A percentile compares a stretch with the other conserved stretches of the same genome.
Conservation (phyloP, 2,797 vertebrate genomes). For the Urosaurus nigricauda region DNA sequence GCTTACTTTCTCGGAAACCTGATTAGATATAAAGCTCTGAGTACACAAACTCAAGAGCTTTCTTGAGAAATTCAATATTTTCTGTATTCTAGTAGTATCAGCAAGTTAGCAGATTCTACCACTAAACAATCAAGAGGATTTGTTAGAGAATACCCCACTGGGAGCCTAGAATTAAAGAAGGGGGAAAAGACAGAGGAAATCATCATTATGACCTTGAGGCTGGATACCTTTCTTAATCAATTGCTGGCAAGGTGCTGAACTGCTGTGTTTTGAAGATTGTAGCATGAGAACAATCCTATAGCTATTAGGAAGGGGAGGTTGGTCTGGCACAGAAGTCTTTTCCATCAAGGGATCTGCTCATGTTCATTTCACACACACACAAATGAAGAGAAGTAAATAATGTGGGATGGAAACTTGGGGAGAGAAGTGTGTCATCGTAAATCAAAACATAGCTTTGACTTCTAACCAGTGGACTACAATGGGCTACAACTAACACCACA, state of each 20-base stretch:
- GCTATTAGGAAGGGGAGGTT: background rate
- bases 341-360: background rate
- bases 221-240: background rate
- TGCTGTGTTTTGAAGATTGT: constrained; percentile 24
- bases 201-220: background rate
- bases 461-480: background rate
- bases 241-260: background rate
- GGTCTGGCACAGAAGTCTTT: background rate
- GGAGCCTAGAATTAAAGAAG: background rate
- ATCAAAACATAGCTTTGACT: background rate
- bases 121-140: background rate
- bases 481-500: background rate
- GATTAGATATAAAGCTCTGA: background rate
- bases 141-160: background rate
- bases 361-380: background rate
- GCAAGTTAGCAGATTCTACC: constrained; percentile 1
- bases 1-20: background rate
- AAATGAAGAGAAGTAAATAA: accelerated
- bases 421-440: background rate
- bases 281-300: background rate
- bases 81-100: background rate
- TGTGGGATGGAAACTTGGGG: background rate
- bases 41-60: background rate
- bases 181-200: constrained; percentile 25
- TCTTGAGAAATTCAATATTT: background rate